phyloP scores from a whole-genome alignment of 1,140 invertebrate genomes.

The Globodera ellingtonae region DNA sequence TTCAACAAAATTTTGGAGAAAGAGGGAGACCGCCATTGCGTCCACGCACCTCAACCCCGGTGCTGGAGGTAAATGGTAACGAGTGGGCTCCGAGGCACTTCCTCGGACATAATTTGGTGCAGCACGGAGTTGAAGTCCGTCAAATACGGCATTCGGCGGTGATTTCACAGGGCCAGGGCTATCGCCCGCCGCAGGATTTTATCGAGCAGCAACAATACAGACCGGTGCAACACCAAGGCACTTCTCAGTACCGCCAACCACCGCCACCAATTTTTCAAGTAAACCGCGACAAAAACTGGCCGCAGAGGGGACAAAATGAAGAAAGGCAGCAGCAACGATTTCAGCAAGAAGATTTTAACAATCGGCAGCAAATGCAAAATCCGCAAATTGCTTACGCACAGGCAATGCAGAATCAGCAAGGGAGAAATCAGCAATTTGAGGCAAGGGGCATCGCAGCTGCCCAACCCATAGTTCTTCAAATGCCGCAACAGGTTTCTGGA shows the following conservation, averaged over 20 bases:
- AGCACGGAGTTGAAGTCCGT: neutral
- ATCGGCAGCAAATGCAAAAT: too few relatives aligned
- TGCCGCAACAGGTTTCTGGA: neutral
- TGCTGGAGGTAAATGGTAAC: too few relatives aligned
- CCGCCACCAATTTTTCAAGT: neutral
- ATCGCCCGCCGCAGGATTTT: neutral
- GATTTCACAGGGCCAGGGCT: neutral
- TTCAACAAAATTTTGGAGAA: too few relatives aligned
- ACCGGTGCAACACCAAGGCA: neutral
- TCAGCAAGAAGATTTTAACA: neutral
- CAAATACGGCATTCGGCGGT: neutral
- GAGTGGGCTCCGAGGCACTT: too few relatives aligned
- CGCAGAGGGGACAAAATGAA: neutral
- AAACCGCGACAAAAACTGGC: neutral
- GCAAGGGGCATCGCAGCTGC: neutral
- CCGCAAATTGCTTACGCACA: too few relatives aligned
- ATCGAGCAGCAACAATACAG: neutral
- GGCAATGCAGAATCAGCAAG: too few relatives aligned
- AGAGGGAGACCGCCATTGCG: too few relatives aligned
- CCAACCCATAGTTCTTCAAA: neutral
- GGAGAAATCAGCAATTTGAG: too few relatives aligned
- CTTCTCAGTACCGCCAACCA: neutral
- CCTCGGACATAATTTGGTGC: neutral
- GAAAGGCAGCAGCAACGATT: neutral
- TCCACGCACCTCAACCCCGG: too few relatives aligned